phyloP scores from a whole-genome alignment of 2,113 vertebrate genomes.

The Bagarius yarrelli region DNA sequence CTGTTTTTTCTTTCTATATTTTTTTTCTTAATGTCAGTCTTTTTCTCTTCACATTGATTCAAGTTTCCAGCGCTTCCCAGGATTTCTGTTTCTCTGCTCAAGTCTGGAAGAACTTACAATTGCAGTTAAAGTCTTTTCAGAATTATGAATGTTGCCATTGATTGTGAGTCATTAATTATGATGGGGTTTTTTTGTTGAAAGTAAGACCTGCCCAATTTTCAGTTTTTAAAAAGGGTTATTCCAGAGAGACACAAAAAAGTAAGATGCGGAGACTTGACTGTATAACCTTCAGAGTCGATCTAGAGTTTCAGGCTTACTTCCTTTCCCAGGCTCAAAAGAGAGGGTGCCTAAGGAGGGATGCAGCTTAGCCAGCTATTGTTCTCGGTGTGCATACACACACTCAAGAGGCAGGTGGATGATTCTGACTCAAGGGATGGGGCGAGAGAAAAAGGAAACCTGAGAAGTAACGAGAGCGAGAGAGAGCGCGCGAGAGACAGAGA shows the following conservation, averaged over 20 bases:
- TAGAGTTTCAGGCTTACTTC: slow-evolving; percentile 57
- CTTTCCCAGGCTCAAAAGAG: slow-evolving; percentile 55
- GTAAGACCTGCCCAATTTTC: not conserved
- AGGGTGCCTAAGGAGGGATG: slow-evolving; percentile 46
- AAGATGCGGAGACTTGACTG: slow-evolving; percentile 33
- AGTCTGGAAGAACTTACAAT: not conserved
- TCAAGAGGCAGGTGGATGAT: slow-evolving; percentile 48
- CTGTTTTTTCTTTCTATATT: slow-evolving; percentile 13
- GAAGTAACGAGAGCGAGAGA: slow-evolving; percentile 49
- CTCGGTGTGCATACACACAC: slow-evolving; percentile 25
- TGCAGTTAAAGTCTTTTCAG: not conserved
- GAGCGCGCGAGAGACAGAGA: slow-evolving; percentile 47
- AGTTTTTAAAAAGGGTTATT: not conserved
- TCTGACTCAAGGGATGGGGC: slow-evolving; percentile 40
- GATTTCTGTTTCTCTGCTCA: slow-evolving; percentile 6
- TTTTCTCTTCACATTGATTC: not conserved
- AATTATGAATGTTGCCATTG: not conserved
- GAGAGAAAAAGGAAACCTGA: slow-evolving; percentile 58
- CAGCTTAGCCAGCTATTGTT: slow-evolving; percentile 52
- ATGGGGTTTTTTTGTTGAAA: not conserved
- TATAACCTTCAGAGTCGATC: slow-evolving; percentile 44
- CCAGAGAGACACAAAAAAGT: slow-evolving; percentile 23
- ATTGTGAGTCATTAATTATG: not conserved
- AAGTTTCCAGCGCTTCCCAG: not conserved
- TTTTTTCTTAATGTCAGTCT: slow-evolving; percentile 5